Percentiles rank a stretch among this genome's conserved stretches.
Conservation (phyloP, 2,888 invertebrate genomes). For the Hemaris fuciformis region DNA sequence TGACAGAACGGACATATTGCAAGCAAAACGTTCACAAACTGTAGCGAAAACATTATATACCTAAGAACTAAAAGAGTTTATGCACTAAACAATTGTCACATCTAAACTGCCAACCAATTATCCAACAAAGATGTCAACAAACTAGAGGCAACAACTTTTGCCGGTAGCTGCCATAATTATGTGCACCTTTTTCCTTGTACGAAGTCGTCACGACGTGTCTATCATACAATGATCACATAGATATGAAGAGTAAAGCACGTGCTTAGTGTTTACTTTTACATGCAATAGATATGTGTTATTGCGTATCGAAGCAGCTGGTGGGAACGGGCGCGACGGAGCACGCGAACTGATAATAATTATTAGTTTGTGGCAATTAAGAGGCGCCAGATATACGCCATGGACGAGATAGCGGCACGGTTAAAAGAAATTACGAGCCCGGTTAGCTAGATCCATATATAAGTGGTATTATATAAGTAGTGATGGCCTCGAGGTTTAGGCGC, state of each 20-base stretch:
- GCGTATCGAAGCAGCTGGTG: constrained; percentile 48
- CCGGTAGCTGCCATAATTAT: not conserved
- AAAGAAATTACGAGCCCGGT: constrained; percentile 22
- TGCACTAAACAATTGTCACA: no score
- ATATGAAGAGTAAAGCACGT: constrained; percentile 44
- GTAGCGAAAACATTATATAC: not conserved
- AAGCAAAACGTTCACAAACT: not conserved
- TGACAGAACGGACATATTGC: not conserved
- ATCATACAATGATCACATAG: not conserved
- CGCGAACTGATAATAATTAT: constrained; percentile 77
- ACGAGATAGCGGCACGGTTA: constrained; percentile 55
- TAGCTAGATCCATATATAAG: no score
- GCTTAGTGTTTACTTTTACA: constrained; percentile 30
- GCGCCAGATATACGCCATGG: constrained; percentile 75
- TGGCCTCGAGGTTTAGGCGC: no score
- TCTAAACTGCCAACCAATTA: not conserved
- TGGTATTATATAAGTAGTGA: no score
- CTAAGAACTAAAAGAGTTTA: not conserved
- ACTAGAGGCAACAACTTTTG: not conserved
- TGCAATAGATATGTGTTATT: constrained; percentile 37
- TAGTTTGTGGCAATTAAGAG: constrained; percentile 75
- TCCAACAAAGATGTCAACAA: not conserved
- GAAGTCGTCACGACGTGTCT: not conserved
- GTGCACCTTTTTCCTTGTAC: not conserved
- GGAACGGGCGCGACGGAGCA: constrained; percentile 56